Evolutionary conservation across 1,140 invertebrate genomes (phyloP).

Genomic region (Drosophila pectinifera): DNA sequence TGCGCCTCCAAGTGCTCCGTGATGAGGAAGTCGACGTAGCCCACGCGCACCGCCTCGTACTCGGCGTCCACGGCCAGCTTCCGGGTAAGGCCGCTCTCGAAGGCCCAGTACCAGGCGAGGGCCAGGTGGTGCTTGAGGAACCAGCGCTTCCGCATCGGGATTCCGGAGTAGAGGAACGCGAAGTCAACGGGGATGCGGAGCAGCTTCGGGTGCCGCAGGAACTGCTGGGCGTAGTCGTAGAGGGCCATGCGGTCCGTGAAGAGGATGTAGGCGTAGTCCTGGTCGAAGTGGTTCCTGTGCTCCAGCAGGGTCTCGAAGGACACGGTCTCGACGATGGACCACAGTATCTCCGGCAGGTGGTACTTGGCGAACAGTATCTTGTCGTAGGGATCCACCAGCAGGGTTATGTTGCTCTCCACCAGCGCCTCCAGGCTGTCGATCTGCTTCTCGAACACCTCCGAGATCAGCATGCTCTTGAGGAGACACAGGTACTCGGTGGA

Average conservation of each 20-base stretch:
- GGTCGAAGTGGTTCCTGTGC: constrained; percentile 53
- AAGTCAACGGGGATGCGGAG: constrained; percentile 65
- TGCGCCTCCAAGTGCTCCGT: constrained; percentile 57
- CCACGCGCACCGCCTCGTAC: constrained; percentile 61
- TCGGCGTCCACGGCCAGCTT: constrained; percentile 64
- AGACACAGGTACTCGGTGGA: constrained; percentile 62
- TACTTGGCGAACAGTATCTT: constrained; percentile 24
- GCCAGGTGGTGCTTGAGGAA: constrained; percentile 55
- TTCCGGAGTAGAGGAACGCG: constrained; percentile 54
- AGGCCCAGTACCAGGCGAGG: constrained; percentile 57
- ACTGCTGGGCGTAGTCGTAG: constrained; percentile 59
- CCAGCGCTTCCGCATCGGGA: constrained; percentile 67
- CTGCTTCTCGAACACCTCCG: constrained; percentile 59
- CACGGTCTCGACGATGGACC: constrained; percentile 37
- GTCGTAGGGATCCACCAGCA: constrained; percentile 61
- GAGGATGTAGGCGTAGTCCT: constrained; percentile 60
- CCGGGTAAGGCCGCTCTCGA: constrained; percentile 58
- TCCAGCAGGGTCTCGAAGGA: constrained; percentile 25
- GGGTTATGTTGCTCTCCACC: constrained; percentile 45
- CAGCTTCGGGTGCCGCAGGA: constrained; percentile 52
- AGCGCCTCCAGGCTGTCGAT: constrained; percentile 61
- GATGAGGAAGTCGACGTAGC: constrained; percentile 53
- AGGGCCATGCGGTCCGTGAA: constrained; percentile 68
- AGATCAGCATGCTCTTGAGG: constrained; percentile 68
- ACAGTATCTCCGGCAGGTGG: constrained; percentile 53